A percentile compares a stretch with the other conserved stretches of the same genome.
phyloP scores from a whole-genome alignment of 2,888 invertebrate genomes.

The Fragum fragum region DNA sequence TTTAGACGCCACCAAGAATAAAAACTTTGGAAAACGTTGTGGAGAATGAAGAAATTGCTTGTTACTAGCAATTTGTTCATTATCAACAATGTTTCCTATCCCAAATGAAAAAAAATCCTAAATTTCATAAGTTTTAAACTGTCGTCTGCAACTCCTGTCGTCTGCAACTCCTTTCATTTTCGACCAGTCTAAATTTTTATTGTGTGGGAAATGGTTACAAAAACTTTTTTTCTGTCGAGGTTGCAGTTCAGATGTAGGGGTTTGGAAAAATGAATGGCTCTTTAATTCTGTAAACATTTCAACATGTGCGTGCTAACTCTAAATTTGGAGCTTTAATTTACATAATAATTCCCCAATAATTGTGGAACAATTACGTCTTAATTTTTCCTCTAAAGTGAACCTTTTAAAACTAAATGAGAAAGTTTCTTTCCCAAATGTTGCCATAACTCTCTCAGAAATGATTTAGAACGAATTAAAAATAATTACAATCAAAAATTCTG shows the following conservation, averaged over 20 bases:
- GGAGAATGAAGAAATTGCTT: too few species aligned
- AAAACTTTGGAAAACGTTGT: too few species aligned
- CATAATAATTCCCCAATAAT: constrained; percentile 14
- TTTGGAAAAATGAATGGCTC: background rate
- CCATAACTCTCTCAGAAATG: background rate
- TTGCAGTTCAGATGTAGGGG: background rate
- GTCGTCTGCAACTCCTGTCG: too few species aligned
- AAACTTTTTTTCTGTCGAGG: too few species aligned
- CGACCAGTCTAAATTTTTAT: too few species aligned
- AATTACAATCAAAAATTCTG: background rate
- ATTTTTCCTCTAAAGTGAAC: constrained; percentile 11
- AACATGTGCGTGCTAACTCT: constrained; percentile 15
- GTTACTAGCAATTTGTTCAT: too few species aligned
- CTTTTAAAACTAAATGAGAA: constrained; percentile 16
- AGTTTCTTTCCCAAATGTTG: background rate
- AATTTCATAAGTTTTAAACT: too few species aligned
- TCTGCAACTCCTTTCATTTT: too few species aligned
- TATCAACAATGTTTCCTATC: too few species aligned
- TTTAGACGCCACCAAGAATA: too few species aligned
- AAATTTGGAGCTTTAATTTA: constrained; percentile 10
- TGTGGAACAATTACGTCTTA: constrained; percentile 9
- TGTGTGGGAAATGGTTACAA: too few species aligned
- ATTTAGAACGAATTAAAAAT: background rate
- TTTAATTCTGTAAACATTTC: constrained; percentile 4
- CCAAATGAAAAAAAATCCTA: too few species aligned